Evolutionary conservation across 2,797 vertebrate genomes (phyloP).

Genomic region (Apogon hyalosoma): DNA sequence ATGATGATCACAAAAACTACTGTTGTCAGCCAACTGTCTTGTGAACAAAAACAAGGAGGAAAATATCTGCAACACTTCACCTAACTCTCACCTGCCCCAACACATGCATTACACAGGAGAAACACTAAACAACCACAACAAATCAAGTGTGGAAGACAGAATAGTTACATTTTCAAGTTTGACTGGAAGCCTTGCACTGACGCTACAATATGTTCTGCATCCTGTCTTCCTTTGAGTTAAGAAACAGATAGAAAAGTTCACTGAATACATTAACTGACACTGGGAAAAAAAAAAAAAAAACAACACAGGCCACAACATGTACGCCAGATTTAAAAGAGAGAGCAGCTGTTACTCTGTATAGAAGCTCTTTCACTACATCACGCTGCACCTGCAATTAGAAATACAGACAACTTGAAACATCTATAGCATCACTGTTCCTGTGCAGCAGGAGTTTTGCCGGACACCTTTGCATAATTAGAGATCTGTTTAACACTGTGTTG

Average conservation of each 20-base stretch:
- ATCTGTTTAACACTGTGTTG: conserved; percentile 71
- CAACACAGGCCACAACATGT: conserved; percentile 34
- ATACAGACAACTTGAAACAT: conserved; percentile 45
- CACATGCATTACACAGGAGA: conserved; percentile 9
- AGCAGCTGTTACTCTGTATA: conserved; percentile 31
- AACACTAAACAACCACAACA: conserved; percentile 9
- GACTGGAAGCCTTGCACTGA: conserved; percentile 13
- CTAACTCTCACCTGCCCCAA: not conserved
- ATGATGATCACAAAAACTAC: conserved; percentile 40
- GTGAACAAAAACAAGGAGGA: conserved; percentile 16
- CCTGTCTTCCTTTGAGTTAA: conserved; percentile 2
- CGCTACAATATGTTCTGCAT: conserved; percentile 30
- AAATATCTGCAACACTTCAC: conserved; percentile 37
- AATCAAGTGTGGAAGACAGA: conserved; percentile 42
- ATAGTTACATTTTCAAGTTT: conserved; percentile 9
- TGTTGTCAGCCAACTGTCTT: conserved; percentile 40
- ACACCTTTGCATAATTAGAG: conserved; percentile 78
- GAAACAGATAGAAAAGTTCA: conserved; percentile 29
- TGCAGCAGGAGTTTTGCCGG: conserved; percentile 55
- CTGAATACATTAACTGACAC: conserved; percentile 20
- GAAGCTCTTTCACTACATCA: conserved; percentile 61
- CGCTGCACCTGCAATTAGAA: conserved; percentile 55
- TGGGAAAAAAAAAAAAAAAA: not conserved
- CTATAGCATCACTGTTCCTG: conserved; percentile 53
- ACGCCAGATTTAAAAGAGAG: conserved; percentile 37